Conservation (phyloP, 2,888 invertebrate genomes). For the Pseudanteris insignis region DNA sequence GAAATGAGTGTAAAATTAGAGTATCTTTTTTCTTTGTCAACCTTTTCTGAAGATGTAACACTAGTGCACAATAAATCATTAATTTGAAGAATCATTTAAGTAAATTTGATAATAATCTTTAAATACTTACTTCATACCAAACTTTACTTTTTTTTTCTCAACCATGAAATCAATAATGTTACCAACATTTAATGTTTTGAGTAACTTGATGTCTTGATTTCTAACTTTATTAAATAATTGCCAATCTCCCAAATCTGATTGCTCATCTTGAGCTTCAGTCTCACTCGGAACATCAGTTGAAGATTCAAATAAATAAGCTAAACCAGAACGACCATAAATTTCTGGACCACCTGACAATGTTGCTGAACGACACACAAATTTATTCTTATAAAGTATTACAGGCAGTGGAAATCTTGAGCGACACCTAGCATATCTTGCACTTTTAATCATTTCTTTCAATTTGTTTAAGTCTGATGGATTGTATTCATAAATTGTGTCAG, state of each 20-base stretch:
- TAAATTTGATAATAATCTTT: no score
- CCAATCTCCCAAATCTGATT: constrained; percentile 61
- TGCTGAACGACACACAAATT: constrained; percentile 78
- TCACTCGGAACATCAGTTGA: constrained; percentile 58
- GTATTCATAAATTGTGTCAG: constrained; percentile 70
- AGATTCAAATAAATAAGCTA: constrained; percentile 69
- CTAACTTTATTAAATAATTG: constrained; percentile 73
- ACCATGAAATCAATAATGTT: constrained; percentile 86
- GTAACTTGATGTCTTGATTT: constrained; percentile 75
- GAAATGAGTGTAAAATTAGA: constrained; percentile 73
- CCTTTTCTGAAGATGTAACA: constrained; percentile 84
- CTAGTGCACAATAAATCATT: no score
- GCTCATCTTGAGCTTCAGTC: constrained; percentile 49
- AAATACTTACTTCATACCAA: constrained; percentile 78
- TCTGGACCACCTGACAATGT: constrained; percentile 80
- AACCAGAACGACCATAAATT: constrained; percentile 76
- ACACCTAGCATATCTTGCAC: constrained; percentile 78
- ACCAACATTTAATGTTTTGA: constrained; percentile 76
- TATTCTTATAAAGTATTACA: constrained; percentile 79
- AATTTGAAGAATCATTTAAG: no score
- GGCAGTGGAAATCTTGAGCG: constrained; percentile 80
- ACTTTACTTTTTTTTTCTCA: constrained; percentile 85
- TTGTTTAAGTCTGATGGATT: constrained; percentile 70
- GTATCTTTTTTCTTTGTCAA: constrained; percentile 81
- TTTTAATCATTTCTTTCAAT: constrained; percentile 73